phyloP scores from a whole-genome alignment of 1,140 invertebrate species.

The Oncopodura yosiiana region DNA sequence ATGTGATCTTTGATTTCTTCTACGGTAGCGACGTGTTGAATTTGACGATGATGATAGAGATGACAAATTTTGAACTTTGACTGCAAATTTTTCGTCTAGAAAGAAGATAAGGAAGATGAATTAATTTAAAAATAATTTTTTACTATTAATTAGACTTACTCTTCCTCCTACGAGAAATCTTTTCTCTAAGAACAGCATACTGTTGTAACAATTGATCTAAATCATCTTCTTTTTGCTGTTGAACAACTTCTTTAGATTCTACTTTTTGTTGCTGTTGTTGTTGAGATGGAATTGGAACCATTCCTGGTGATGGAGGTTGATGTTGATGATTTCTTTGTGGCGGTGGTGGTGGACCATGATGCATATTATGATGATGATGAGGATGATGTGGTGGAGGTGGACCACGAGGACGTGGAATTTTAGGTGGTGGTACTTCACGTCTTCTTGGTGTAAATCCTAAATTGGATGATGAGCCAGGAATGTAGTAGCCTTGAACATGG shows the following conservation, averaged over 20 bases:
- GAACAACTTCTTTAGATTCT: neutral
- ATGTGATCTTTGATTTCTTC: neutral
- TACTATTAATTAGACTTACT: conserved; percentile 4
- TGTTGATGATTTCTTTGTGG: neutral
- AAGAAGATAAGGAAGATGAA: neutral
- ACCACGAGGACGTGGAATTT: conserved; percentile 52
- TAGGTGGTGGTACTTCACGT: conserved; percentile 36
- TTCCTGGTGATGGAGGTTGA: neutral
- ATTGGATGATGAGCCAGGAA: conserved; percentile 23
- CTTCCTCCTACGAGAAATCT: conserved; percentile 32
- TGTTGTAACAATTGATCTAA: conserved; percentile 27
- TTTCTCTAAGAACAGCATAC: conserved; percentile 31
- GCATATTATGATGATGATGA: conserved; percentile 36
- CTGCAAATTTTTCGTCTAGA: neutral
- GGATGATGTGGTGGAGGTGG: conserved; percentile 39
- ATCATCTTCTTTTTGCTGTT: conserved; percentile 17
- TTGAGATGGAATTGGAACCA: neutral
- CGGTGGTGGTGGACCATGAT: neutral
- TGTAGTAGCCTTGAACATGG: conserved; percentile 58
- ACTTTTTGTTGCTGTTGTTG: conserved; percentile 8
- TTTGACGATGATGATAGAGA: neutral
- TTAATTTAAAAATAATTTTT: neutral
- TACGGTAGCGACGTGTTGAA: conserved; percentile 2
- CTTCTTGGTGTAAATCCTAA: conserved; percentile 22
- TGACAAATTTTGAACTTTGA: neutral